Conservation (phyloP, 1,140 invertebrate species). For the Heterodera schachtii region DNA sequence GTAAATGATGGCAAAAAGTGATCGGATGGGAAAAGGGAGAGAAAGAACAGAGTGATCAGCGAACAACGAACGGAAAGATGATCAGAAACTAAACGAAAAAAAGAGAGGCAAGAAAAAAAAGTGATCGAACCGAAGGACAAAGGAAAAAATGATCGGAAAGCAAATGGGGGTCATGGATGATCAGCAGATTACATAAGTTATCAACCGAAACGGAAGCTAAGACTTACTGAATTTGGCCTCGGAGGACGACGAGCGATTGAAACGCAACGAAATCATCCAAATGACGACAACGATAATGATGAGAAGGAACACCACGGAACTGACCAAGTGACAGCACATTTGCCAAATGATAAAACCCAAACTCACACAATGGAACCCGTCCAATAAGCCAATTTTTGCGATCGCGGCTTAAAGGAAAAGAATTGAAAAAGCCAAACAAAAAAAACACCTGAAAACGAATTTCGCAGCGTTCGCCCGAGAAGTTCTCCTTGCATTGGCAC, state of each 20-base stretch:
- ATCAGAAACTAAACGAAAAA: no score
- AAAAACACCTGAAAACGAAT: slow-evolving; percentile 53
- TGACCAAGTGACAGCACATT: slow-evolving; percentile 1
- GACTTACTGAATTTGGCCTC: not conserved
- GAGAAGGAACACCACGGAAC: slow-evolving; percentile 45
- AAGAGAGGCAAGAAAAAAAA: not conserved
- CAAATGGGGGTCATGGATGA: not conserved
- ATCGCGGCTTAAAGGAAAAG: slow-evolving; percentile 32
- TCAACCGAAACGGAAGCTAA: not conserved
- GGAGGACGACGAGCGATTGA: slow-evolving; percentile 32
- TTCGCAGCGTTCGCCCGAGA: slow-evolving; percentile 62
- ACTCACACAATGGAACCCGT: slow-evolving; percentile 30
- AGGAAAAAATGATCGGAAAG: not conserved
- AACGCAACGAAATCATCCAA: slow-evolving; percentile 58
- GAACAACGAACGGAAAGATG: no score
- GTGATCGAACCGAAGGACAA: not conserved
- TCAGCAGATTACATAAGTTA: no score
- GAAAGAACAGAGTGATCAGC: no score
- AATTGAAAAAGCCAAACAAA: not conserved
- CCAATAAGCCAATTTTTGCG: slow-evolving; percentile 44
- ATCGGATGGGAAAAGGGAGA: no score
- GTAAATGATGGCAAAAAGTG: slow-evolving; percentile 3
- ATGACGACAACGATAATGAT: slow-evolving; percentile 58
- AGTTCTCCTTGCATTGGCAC: slow-evolving; percentile 63
- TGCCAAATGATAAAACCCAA: not conserved